These are phyloP conservation scores for Setophaga coronata DNA, from an alignment of 2,113 vertebrate genomes.

Conservation along the genomic window DNA sequence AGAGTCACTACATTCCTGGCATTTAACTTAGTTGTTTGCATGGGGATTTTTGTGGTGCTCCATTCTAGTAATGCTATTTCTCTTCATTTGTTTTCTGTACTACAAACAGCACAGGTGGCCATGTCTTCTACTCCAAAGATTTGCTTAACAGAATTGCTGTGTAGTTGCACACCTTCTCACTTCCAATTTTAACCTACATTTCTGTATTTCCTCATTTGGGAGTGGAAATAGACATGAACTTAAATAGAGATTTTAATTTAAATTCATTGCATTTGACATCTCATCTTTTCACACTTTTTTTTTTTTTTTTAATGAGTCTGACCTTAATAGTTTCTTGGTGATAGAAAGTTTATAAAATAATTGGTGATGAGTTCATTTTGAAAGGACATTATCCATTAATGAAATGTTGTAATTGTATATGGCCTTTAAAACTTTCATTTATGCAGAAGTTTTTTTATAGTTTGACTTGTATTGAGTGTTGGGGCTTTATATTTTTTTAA, in stretches of 20 bases:
- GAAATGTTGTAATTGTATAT: not conserved
- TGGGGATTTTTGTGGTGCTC: not conserved
- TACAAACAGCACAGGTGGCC: not conserved
- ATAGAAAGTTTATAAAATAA: not conserved
- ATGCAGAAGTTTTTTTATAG: not conserved
- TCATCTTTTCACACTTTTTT: not conserved
- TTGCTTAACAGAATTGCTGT: not conserved
- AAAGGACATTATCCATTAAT: not conserved
- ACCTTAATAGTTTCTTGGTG: not conserved
- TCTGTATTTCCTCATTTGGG: not conserved
- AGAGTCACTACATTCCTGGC: not conserved
- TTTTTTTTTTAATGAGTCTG: not conserved
- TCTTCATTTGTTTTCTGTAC: not conserved
- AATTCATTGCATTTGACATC: not conserved
- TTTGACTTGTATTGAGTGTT: not conserved
- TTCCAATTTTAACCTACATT: not conserved
- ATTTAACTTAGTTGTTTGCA: not conserved
- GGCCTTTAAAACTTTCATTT: not conserved
- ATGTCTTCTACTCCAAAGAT: not conserved
- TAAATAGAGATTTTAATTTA: not conserved
- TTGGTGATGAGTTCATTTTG: not conserved
- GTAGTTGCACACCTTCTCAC: not conserved
- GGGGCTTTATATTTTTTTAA: not conserved
- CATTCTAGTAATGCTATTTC: not conserved
- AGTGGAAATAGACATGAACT: not conserved